Evolutionary conservation across 2,113 vertebrate species (phyloP), one percentile per base, ranked within the genome.

Genomic region (Bubo scandiacus): DNA sequence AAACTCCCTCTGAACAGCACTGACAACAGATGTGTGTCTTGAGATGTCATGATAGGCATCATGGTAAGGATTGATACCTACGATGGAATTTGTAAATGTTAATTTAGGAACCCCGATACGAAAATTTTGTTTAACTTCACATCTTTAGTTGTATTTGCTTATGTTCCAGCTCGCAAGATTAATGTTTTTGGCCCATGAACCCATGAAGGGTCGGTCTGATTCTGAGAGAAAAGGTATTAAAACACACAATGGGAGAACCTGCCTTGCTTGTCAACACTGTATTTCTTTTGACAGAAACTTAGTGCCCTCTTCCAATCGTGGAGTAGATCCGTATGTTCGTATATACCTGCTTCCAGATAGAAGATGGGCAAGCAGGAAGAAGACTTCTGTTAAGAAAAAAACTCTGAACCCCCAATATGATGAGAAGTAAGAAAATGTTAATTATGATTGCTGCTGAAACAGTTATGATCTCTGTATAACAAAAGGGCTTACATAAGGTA

Each of bases 291-390:
- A 71, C 96, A 99, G 99, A 96, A 98, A 99, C 93, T 85, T 99
- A 93, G 98, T 98, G 16, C 98, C 98, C 51, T 98, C 98, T 96
- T 98, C 98, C 78, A 98, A 92, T 23, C 97, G 97, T n/a, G 99
- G 99, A 86, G 99, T 99, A 1, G 99, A 99, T 96, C 98, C 99
- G 0, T 99, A 99, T 2, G 99, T 99, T 59, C 99, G 98, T 29
- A 94, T 99, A 83, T 99, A 99, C 97, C 96, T 99, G 78, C 98
- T 99, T 86, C 99, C 99, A 16, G 99, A 99, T 43, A 99, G 99
- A 92, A 97, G 98, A 47, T 99, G 99, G 99, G 90, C 97, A 71
- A 98, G 98, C 92, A 98, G 99, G 66, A 99, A 98, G 97, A 99
- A 97, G 92, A 99, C 99, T 5, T 98, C 98, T 0, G 98, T 99